Evolutionary conservation across 2,113 vertebrate genomes (phyloP).

Genomic region (Orientallactaga bullata): DNA sequence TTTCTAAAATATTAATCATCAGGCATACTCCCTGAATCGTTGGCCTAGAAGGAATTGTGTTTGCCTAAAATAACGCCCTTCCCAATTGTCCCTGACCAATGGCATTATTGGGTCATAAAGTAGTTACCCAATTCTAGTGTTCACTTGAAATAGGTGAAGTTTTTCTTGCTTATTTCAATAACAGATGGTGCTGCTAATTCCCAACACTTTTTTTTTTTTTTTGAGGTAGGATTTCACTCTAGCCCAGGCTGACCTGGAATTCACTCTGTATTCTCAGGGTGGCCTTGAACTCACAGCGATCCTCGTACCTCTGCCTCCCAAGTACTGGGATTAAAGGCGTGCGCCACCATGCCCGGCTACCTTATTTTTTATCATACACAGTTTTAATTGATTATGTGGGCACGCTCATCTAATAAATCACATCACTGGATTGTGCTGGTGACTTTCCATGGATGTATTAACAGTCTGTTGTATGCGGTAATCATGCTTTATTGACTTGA

Average conservation of each 20-base stretch:
- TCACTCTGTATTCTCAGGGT: too few relatives aligned
- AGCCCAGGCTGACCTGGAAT: too few relatives aligned
- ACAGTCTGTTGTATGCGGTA: slow-evolving; percentile 32
- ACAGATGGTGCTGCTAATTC: slow-evolving; percentile 86
- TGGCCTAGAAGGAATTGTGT: slow-evolving; percentile 48
- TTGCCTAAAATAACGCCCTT: slow-evolving; percentile 58
- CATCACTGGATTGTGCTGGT: slow-evolving; percentile 65
- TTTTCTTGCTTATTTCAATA: slow-evolving; percentile 85
- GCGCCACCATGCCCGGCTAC: too few relatives aligned
- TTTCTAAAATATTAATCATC: slow-evolving; percentile 82
- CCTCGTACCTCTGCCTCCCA: too few relatives aligned
- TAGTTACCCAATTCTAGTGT: slow-evolving; percentile 67
- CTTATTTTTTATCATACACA: slow-evolving; percentile 87
- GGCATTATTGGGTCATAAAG: slow-evolving; percentile 71
- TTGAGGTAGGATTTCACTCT: too few relatives aligned
- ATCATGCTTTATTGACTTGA: slow-evolving; percentile 62
- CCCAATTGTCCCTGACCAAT: slow-evolving; percentile 54
- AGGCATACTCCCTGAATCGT: slow-evolving; percentile 76
- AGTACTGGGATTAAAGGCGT: too few relatives aligned
- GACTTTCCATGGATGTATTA: slow-evolving; percentile 29
- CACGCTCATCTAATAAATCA: slow-evolving; percentile 88
- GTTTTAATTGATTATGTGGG: slow-evolving; percentile 84
- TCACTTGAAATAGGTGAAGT: slow-evolving; percentile 75
- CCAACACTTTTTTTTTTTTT: slow-evolving; percentile 85
- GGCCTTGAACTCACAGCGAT: too few relatives aligned